Conservation (phyloP, 1,140 invertebrate species). For the Penaeus indicus region DNA sequence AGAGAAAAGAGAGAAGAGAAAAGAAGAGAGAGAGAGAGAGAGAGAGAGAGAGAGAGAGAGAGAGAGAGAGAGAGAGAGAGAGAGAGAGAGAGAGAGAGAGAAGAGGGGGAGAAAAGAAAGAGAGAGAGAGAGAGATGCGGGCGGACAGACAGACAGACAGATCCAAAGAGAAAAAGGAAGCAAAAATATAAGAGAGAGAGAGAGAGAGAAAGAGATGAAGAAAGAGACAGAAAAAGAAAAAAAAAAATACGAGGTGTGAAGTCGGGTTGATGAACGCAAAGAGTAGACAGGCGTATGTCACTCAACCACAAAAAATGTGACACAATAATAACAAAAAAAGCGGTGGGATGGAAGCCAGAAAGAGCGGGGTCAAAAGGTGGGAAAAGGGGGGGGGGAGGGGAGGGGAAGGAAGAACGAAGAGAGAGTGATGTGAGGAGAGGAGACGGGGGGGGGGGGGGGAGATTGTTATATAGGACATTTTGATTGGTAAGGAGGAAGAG, state of each 20-base stretch:
- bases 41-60: background rate
- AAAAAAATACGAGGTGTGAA: too few species aligned
- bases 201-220: background rate
- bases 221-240: background rate
- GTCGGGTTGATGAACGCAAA: too few species aligned
- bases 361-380: background rate
- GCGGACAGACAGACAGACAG: background rate
- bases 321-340: too few species aligned
- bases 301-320: too few species aligned
- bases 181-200: background rate
- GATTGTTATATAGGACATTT: too few species aligned
- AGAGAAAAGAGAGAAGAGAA: background rate
- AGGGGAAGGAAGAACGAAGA: background rate
- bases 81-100: background rate
- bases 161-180: background rate
- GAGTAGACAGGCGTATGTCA: too few species aligned
- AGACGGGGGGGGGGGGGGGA: too few species aligned
- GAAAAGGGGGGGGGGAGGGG: too few species aligned
- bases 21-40: background rate
- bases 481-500: background rate
- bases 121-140: background rate
- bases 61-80: background rate
- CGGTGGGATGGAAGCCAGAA: background rate
- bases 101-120: background rate
- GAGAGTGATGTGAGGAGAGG: background rate